Base-by-base conservation (phyloP, 2,113 vertebrate species). In the Harpagus bidentatus region DNA sequence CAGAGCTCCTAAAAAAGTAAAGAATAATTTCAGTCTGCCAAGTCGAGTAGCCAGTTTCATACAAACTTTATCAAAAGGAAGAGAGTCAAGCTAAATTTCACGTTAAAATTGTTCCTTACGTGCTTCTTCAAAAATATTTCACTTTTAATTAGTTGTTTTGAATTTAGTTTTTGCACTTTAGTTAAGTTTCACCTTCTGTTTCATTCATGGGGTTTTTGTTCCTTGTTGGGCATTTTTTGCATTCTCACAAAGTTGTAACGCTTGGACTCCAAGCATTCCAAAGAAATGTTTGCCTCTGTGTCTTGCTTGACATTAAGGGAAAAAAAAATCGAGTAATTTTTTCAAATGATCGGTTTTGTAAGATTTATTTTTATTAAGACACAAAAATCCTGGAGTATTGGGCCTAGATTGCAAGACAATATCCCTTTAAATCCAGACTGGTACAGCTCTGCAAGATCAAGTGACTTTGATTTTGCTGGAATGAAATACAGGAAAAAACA, bases 401-500 rank as follows among this genome's bases (percentile, higher is more conserved):
- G 91, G 93, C 74, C 86, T 80, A 62, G 70, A 74, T 6, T 76
- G 90, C 56, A 85, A 88, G 42, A 90, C 36, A 83, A 72, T 43
- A 90, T 72, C 59, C 65, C 76, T 95, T 86, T 78, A 92, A 93
- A 67, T 90, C 29, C 82, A 72, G 66, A 85, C 45, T 58, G 90
- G 70, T 53, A 82, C 36, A 91, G 83, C 70, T 94, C 84, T 91
- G 78, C 82, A 88, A 74, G 73, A 77, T 62, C 77, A 93, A 93
- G 58, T 85, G 81, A 69, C 6, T 91, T 94, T 36, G 78, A 0
- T 67, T 96, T 92, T 4, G 6, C 59, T 93, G 83, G 86, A 82
- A 84, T 67, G 42, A 93, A 95, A 92, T 25, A 87, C 38, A 94
- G 81, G 80, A 90, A 97, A 96, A 96, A 97, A 95, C 89, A 89